Base-by-base conservation (phyloP, 2,113 vertebrate species). In the Thamnaconus septentrionalis region DNA sequence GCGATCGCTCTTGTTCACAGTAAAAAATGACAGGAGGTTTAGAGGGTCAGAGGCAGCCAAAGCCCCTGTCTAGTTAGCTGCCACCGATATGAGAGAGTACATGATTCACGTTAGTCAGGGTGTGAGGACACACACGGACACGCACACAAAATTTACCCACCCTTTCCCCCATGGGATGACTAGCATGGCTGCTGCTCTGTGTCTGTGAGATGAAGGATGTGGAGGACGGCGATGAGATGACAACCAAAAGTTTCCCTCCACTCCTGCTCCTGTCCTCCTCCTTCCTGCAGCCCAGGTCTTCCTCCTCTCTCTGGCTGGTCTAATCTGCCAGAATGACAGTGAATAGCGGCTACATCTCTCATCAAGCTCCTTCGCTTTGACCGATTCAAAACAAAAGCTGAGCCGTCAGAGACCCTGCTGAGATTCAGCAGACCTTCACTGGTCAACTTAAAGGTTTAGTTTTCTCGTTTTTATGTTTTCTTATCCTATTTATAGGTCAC, bases 71-170 rank as follows among this genome's bases (percentile, higher is more conserved):
- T 91, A 77, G 87, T 91, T 92, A 92, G 84, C 87, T 86, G 92
- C 89, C 91, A 91, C 77, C 54, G 87, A 92, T 91, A 92, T 89
- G 87, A 88, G 89, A 90, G 91, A 90, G 89, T 92, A 90, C 86
- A 90, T 86, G 90, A 91, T 91, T 89, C 89, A 85, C 71, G 83
- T 93, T 93, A 92, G 91, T 90, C 90, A 92, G 79, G 90, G 89
- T 91, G 77, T 81, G 48, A 41, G 71, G 41, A 12, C 45, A 55
- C 70, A 61, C 51, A 51, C 72, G n/a, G 41, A 55, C 73, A 57
- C 54, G 52, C 57, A 65, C 61, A 59, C 57, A n/a, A n/a, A n/a
- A n/a, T n/a, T n/a, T n/a, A n/a, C n/a, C n/a, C n/a, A n/a, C n/a
- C n/a, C n/a, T n/a, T n/a, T n/a, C n/a, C n/a, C n/a, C 64, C 63